phyloP scores from a whole-genome alignment of 2,113 vertebrate genomes.

The Dipodomys stephensi region DNA sequence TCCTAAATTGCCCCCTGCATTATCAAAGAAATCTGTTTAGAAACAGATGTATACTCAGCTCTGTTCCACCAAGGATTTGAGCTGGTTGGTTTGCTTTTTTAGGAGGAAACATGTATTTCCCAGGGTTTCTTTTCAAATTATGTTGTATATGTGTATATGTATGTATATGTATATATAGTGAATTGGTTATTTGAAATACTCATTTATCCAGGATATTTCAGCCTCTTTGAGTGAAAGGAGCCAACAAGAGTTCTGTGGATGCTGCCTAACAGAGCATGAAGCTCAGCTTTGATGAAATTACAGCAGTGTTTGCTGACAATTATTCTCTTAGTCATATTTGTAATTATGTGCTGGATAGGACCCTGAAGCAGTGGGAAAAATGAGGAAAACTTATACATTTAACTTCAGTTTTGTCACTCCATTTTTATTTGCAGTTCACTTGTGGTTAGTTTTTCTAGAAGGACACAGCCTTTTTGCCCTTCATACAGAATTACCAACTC shows the following conservation, averaged over 20 bases:
- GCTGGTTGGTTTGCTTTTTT: constrained; percentile 53
- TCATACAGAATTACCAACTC: constrained; percentile 13
- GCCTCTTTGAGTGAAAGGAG: constrained; percentile 29
- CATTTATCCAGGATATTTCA: neutral
- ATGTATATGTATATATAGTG: neutral
- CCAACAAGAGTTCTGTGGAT: constrained; percentile 27
- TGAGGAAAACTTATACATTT: constrained; percentile 27
- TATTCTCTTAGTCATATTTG: constrained; percentile 6
- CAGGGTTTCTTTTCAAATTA: constrained; percentile 53
- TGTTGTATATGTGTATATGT: neutral
- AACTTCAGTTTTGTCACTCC: neutral
- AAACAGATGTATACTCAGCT: neutral
- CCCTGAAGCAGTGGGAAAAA: neutral
- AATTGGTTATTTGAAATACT: constrained; percentile 10
- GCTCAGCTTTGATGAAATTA: neutral
- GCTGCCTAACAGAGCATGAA: neutral
- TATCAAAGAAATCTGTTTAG: constrained; percentile 61
- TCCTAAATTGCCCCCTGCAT: constrained; percentile 46
- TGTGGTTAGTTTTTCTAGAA: constrained; percentile 64
- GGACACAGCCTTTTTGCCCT: constrained; percentile 4
- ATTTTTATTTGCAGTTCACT: constrained; percentile 41
- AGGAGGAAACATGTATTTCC: constrained; percentile 36
- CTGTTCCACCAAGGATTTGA: constrained; percentile 47
- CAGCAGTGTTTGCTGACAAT: constrained; percentile 52
- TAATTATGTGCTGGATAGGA: constrained; percentile 31